Base-by-base conservation (phyloP, 1,140 invertebrate genomes). In the Gonatopus flavifemur region DNA sequence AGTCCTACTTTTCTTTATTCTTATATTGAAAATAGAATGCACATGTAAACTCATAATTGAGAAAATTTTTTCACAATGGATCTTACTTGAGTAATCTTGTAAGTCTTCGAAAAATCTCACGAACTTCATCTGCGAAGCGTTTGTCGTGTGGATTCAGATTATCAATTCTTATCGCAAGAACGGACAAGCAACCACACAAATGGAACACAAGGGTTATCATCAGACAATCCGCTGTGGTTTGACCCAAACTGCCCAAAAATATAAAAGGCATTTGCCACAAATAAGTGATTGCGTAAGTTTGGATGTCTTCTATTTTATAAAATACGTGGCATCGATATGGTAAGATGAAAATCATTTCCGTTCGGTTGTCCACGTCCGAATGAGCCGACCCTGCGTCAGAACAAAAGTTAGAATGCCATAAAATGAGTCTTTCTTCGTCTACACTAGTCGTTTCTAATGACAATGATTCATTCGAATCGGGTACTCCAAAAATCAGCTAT, bases 181-280 rank as follows among this genome's bases (percentile, higher is more conserved):
- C 57, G 5, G 70, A 61, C 55, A 72, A 59, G 49, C 69, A 65
- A 3, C 72, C 68, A 36, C 67, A 71, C 33, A 67, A 38, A 22
- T 75, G 70, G 54, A 64, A 71, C 0, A 69, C 64, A 12, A 72
- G 52, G 12, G 61, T 69, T 6, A 75, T 52, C 52, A 73, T 62
- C 1, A 72, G 25, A 25, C 66, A 68, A 28, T 72, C 68, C 1
- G 55, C 42, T 6, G 57, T 60, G 8, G 33, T 57, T 10, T 64
- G 63, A 3, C 62, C 63, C 24, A 69, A 62, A 28, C 52, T 52
- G 32, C 57, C 63, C 15, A 70, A 21, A 3, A 54, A 57, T 2
- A 65, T 59, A 37, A 69, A 69, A 1, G 68, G 67, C 12, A 69
- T 12, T 35, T 67, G 46, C 1, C 57, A 57, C 7, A 22, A 10